These are phyloP conservation scores for Alloscopus bannaensis DNA, from an alignment of 2,888 invertebrate species.

Conservation along the genomic window DNA sequence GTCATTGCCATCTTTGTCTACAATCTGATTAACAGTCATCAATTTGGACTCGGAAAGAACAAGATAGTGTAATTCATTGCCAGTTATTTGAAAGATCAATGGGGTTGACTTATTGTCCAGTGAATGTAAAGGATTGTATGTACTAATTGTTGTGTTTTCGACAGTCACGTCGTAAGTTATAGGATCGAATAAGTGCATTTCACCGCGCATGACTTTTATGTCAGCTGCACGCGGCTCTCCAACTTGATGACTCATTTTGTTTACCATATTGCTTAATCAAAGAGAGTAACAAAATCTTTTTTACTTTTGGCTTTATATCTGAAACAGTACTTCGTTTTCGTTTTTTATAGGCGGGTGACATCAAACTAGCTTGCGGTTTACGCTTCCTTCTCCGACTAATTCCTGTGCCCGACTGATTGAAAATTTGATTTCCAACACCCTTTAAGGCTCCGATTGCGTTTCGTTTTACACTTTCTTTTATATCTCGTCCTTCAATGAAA, in stretches of 20 bases:
- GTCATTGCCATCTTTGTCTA: background rate
- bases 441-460: constrained; percentile 1
- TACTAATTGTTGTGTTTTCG: background rate
- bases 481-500: constrained; percentile 6
- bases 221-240: too few species aligned
- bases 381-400: constrained; percentile 4
- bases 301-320: background rate
- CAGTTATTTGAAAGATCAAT: constrained; percentile 37
- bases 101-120: constrained; percentile 30
- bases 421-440: constrained; percentile 17
- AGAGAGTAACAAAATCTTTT: background rate
- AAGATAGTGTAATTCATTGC: constrained; percentile 58
- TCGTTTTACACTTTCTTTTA: constrained; percentile 13
- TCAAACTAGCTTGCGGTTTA: background rate
- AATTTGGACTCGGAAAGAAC: constrained; percentile 34
- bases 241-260: background rate
- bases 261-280: background rate
- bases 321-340: background rate
- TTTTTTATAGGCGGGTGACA: background rate
- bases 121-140: constrained; percentile 27
- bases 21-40: constrained; percentile 25
- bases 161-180: constrained; percentile 49
- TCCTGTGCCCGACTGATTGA: constrained; percentile 41
- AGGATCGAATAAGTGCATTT: constrained; percentile 51
- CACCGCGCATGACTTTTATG: constrained; percentile 35